A percentile compares a stretch with the other conserved stretches of the same genome.
Conservation (phyloP, 2,113 vertebrate genomes). For the Periophthalmodon schlosseri region DNA sequence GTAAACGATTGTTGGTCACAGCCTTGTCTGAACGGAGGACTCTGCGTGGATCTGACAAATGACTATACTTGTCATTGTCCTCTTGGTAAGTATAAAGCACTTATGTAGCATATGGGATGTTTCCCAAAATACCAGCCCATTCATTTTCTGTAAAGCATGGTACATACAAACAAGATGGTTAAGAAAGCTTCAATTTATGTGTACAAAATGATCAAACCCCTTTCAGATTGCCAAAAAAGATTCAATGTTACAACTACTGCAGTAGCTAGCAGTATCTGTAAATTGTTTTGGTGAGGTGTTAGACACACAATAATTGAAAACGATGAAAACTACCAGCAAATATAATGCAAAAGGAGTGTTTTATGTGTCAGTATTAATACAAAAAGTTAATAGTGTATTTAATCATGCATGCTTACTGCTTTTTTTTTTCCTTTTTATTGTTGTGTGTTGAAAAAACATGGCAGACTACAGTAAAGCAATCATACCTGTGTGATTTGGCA, state of each 20-base stretch:
- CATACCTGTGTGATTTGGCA: not conserved
- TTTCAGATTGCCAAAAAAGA: not conserved
- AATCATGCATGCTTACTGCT: not conserved
- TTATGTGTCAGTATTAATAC: too few relatives aligned
- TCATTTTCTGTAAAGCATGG: constrained; percentile 34
- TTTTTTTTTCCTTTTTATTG: too few relatives aligned
- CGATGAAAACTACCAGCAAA: too few relatives aligned
- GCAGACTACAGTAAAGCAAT: not conserved
- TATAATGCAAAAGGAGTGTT: too few relatives aligned
- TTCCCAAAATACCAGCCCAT: constrained; percentile 49
- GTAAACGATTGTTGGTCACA: constrained; percentile 71
- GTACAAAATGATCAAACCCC: not conserved
- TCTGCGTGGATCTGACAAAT: constrained; percentile 73
- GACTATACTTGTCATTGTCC: constrained; percentile 78
- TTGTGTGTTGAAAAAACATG: not conserved
- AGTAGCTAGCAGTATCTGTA: not conserved
- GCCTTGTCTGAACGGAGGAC: constrained; percentile 79
- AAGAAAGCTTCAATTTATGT: not conserved
- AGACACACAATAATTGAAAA: too few relatives aligned
- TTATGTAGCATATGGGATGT: constrained; percentile 47
- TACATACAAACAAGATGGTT: constrained; percentile 1
- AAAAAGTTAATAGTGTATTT: not conserved
- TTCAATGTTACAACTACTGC: not conserved
- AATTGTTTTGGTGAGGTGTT: too few relatives aligned
- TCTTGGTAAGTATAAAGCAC: constrained; percentile 68